Evolutionary conservation across 1,140 invertebrate genomes (phyloP).

Genomic region (Dendrolimus kikuchii): DNA sequence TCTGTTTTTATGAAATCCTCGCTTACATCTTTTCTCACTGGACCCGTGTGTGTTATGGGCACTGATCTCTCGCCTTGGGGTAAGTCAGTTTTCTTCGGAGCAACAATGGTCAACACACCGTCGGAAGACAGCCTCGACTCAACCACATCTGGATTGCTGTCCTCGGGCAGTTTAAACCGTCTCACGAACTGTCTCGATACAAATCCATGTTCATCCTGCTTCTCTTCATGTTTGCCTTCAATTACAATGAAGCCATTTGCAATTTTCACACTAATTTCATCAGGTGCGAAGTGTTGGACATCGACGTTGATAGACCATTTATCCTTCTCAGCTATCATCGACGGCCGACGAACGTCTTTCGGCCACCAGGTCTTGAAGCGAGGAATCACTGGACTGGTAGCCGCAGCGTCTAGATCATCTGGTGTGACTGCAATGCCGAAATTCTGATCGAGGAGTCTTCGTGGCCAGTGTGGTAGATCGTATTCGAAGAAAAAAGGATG

Average conservation of each 20-base stretch:
- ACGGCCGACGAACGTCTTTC: conserved; percentile 27
- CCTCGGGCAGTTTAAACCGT: conserved; percentile 79
- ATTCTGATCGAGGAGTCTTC: conserved; percentile 47
- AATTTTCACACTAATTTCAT: conserved; percentile 88
- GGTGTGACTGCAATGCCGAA: conserved; percentile 50
- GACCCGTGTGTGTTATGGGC: conserved; percentile 51
- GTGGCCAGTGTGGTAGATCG: conserved; percentile 38
- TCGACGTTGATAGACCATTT: conserved; percentile 82
- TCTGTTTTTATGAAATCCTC: conserved; percentile 15
- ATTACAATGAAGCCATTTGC: conserved; percentile 79
- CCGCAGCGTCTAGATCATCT: conserved; percentile 38
- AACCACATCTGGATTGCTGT: conserved; percentile 78
- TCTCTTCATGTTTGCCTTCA: conserved; percentile 85
- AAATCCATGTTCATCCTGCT: conserved; percentile 82
- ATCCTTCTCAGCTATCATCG: conserved; percentile 53
- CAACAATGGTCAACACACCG: conserved; percentile 80
- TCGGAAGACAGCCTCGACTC: conserved; percentile 82
- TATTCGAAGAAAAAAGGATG: conserved; percentile 52
- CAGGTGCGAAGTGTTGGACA: conserved; percentile 88
- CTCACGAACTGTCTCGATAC: conserved; percentile 83
- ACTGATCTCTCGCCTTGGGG: conserved; percentile 50
- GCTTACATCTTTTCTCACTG: conserved; percentile 35
- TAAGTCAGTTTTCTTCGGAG: conserved; percentile 64
- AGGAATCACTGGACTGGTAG: conserved; percentile 35
- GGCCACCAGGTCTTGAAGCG: conserved; percentile 42